Percentiles rank a stretch among this genome's conserved stretches.
These are phyloP conservation scores for Camponotus pennsylvanicus DNA, from an alignment of 1,140 invertebrate genomes.

Conservation along the genomic window DNA sequence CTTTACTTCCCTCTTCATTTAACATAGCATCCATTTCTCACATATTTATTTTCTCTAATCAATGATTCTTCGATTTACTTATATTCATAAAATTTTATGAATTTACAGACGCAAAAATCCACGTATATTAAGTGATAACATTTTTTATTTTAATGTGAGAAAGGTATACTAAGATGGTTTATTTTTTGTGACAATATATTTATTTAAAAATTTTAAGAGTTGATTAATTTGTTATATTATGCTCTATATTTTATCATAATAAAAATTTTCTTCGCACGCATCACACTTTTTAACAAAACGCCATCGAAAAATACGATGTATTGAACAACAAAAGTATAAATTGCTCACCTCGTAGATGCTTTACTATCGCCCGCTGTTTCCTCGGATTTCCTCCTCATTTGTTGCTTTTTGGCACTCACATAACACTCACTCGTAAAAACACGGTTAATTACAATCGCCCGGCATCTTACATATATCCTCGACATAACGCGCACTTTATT, in stretches of 20 bases:
- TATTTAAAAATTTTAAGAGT: not conserved
- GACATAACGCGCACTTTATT: too few relatives aligned
- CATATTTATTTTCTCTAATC: not conserved
- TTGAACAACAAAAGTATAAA: not conserved
- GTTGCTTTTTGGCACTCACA: too few relatives aligned
- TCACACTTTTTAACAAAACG: not conserved
- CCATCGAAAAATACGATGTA: not conserved
- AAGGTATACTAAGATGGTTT: not conserved
- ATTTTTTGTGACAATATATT: slow-evolving; percentile 13
- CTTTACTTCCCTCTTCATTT: not conserved
- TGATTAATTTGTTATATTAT: not conserved
- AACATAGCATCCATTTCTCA: too few relatives aligned
- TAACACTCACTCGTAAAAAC: not conserved
- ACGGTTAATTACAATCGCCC: not conserved
- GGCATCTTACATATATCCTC: not conserved
- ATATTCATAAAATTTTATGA: not conserved
- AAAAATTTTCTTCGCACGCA: not conserved
- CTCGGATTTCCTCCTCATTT: too few relatives aligned
- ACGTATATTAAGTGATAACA: not conserved
- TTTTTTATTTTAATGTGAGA: not conserved
- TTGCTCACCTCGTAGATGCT: too few relatives aligned
- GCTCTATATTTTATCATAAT: not conserved
- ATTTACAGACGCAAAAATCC: too few relatives aligned
- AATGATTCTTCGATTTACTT: slow-evolving; percentile 7
- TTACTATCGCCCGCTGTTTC: too few relatives aligned